Evolutionary conservation across 2,888 invertebrate species (phyloP).

Genomic region (Hypercompe scribonia): DNA sequence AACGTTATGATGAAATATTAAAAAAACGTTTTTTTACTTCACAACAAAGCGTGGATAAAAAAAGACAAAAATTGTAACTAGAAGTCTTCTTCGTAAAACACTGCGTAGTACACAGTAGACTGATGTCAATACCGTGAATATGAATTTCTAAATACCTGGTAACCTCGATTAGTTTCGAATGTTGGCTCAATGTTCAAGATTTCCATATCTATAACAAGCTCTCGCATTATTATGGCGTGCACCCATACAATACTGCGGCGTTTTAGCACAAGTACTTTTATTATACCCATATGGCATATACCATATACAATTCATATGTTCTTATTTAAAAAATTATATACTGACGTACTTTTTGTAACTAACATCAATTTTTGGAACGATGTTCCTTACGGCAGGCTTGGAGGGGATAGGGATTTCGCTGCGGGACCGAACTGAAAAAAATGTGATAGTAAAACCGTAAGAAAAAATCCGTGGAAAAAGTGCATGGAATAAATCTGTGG

Average conservation of each 20-base stretch:
- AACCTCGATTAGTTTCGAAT: not conserved
- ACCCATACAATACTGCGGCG: not conserved
- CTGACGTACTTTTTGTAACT: not conserved
- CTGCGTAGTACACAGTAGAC: not conserved
- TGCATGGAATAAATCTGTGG: too few relatives aligned
- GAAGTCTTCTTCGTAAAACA: not conserved
- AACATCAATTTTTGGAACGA: not conserved
- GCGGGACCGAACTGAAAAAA: too few relatives aligned
- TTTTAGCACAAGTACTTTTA: not conserved
- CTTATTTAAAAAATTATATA: not conserved
- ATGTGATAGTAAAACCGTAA: too few relatives aligned
- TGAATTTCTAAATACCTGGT: not conserved
- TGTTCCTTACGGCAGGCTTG: too few relatives aligned
- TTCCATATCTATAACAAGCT: not conserved
- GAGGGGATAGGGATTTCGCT: too few relatives aligned
- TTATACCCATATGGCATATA: not conserved
- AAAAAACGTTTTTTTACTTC: not conserved
- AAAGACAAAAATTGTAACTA: too few relatives aligned
- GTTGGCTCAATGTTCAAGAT: conserved; percentile 6
- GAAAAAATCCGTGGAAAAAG: too few relatives aligned
- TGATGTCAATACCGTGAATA: not conserved
- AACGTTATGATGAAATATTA: not conserved
- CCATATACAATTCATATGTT: too few relatives aligned
- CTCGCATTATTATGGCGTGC: not conserved
- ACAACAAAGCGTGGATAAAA: not conserved